A percentile compares a stretch with the other conserved stretches of the same genome.
These are phyloP conservation scores for Xenops minutus DNA, from an alignment of 2,797 vertebrate genomes.

Conservation along the genomic window DNA sequence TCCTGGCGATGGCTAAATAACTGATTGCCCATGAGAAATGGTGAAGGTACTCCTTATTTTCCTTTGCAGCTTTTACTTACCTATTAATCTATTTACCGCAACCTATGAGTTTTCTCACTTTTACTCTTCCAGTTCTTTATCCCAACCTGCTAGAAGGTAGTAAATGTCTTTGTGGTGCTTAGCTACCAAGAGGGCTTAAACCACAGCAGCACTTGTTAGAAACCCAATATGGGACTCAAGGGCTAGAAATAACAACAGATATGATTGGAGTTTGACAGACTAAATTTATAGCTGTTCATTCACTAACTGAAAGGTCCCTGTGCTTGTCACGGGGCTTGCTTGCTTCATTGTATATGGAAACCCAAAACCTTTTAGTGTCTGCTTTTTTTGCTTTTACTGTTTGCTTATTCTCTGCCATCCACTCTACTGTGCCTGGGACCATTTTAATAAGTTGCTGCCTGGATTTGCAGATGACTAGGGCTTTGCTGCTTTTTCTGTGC, in stretches of 20 bases:
- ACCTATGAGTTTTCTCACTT: neutral
- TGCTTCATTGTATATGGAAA: neutral
- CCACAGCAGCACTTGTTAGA: neutral
- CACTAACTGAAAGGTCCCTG: neutral
- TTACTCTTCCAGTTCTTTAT: neutral
- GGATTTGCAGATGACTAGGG: neutral
- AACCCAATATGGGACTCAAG: rapidly evolving
- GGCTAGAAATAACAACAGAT: neutral
- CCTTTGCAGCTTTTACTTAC: neutral
- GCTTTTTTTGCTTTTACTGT: neutral
- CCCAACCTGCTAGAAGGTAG: rapidly evolving
- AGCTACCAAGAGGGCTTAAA: neutral
- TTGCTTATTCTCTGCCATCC: neutral
- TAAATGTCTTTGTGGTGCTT: rapidly evolving
- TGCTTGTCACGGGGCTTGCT: neutral
- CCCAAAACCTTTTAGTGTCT: neutral
- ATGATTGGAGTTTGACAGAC: neutral
- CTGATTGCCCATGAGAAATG: neutral
- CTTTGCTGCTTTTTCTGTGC: neutral
- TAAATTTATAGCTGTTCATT: neutral
- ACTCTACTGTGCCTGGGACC: rapidly evolving
- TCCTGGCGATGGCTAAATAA: neutral
- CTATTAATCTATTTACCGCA: neutral
- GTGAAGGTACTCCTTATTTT: neutral
- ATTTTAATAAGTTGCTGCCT: rapidly evolving